A percentile compares a stretch with the other conserved stretches of the same genome.
Evolutionary conservation across 2,797 vertebrate species (phyloP).

Genomic region (Scleropages formosus): DNA sequence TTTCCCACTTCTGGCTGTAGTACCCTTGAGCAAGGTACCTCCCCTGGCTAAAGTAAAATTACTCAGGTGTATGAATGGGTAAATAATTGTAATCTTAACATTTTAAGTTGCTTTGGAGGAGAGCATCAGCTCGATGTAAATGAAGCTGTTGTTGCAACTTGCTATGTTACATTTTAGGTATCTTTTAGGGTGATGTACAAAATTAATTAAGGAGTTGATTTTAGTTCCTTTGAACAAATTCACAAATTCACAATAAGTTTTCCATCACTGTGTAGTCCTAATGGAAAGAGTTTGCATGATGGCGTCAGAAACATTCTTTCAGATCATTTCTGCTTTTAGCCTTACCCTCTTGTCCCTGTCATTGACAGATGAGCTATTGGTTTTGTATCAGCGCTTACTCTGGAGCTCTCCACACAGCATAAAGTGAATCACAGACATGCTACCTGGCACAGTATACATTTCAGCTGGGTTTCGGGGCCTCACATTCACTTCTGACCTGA

Average conservation of each 20-base stretch:
- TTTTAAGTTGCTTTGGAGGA: no score
- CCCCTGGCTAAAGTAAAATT: no score
- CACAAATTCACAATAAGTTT: background rate
- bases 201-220: no score
- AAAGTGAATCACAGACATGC: background rate
- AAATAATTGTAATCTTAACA: no score
- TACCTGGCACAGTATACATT: slow-evolving; percentile 2
- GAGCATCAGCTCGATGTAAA: no score
- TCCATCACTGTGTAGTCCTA: background rate
- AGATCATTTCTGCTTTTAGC: slow-evolving; percentile 8
- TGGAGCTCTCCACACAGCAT: background rate
- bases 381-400: slow-evolving; percentile 5
- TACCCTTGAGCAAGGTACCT: no score
- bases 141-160: no score
- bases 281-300: background rate
- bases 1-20: no score
- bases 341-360: background rate
- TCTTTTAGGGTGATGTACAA: no score
- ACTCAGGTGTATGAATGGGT: no score
- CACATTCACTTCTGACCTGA: slow-evolving; percentile 25
- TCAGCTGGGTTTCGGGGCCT: slow-evolving; percentile 3
- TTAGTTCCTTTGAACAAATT: no score
- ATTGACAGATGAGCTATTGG: slow-evolving; percentile 2
- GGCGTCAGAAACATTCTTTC: background rate
- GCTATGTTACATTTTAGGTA: no score